These are phyloP conservation scores for Trachemys scripta DNA, from an alignment of 2,113 vertebrate species.

Conservation along the genomic window DNA sequence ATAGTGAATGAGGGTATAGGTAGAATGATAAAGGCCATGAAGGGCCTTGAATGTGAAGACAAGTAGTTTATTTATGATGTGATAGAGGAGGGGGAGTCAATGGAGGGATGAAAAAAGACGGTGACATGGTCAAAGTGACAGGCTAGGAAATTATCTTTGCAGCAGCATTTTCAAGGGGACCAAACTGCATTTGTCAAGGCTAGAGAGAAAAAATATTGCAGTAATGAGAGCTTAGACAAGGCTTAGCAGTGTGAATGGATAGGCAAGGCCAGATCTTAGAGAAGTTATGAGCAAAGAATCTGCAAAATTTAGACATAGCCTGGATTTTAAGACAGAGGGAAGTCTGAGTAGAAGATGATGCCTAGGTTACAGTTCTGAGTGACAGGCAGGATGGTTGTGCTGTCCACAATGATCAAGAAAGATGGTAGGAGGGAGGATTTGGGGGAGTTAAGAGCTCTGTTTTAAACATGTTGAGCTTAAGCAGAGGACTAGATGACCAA, in stretches of 20 bases:
- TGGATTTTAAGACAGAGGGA: conserved; percentile 19
- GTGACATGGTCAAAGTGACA: conserved; percentile 51
- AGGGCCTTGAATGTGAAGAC: neutral
- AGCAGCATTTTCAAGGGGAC: neutral
- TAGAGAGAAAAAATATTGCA: neutral
- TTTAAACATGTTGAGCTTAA: conserved; percentile 12
- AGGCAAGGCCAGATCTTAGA: neutral
- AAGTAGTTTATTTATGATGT: neutral
- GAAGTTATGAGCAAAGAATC: neutral
- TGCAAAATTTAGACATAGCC: neutral
- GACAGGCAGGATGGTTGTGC: conserved; percentile 8
- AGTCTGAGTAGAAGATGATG: conserved; percentile 9
- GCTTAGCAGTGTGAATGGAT: neutral
- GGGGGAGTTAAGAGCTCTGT: conserved; percentile 4
- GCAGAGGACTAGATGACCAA: conserved; percentile 3
- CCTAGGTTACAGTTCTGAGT: conserved; percentile 36
- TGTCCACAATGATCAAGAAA: neutral
- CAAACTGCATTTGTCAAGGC: conserved; percentile 21
- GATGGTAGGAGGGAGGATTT: conserved; percentile 1
- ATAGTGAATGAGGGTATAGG: neutral
- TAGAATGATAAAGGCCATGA: neutral
- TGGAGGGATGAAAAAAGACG: neutral
- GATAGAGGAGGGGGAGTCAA: conserved; percentile 19
- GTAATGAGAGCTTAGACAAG: neutral
- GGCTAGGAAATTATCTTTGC: conserved; percentile 56